Evolutionary conservation across 2,888 invertebrate species (phyloP), one percentile per base, ranked within the genome.

Genomic region (Brachylomia viminalis): DNA sequence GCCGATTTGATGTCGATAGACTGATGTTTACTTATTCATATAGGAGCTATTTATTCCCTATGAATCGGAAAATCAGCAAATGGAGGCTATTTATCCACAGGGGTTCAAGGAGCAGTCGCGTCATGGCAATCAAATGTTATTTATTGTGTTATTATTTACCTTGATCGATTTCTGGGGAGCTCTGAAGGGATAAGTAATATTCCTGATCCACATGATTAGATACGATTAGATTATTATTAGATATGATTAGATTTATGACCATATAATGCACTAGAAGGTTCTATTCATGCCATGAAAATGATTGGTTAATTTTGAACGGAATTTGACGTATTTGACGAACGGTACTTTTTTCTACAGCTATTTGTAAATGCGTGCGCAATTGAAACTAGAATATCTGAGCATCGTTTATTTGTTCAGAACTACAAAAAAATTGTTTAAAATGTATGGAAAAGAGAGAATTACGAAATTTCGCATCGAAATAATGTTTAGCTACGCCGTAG

Each of bases 31-130:
- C 70, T 54, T 73, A 82, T 81, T 72, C 58, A 74, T 85, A 83
- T 75, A 66, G 38, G 59, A 56, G 65, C 73, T 76, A 80, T 84
- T 87, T 79, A 87, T 84, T 80, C 42, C 30, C 49, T 54, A 85
- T 88, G 81, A 87, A 86, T 80, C 76, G 58, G 80, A 73, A 86
- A 85, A 88, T 88, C 85, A 88, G 67, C 74, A 75, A 86, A 74
- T 86, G 69, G 66, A 65, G 58, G 49, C 79, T 76, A 84, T 86
- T 80, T 85, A 86, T 47, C 89, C 80, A 72, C 89, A 45, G 89
- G 89, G 86, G 87, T 83, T 59, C 83, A 71, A 64, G 58, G 54
- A 73, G 62, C 42, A 56, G 72, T 76, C 81, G 75, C 81, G 69
- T 68, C 78, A 76, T 65, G 69, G 80, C 80, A 81, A 79, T 80